Evolutionary conservation across 2,888 invertebrate genomes (phyloP).

Genomic region (Globia sparganii): DNA sequence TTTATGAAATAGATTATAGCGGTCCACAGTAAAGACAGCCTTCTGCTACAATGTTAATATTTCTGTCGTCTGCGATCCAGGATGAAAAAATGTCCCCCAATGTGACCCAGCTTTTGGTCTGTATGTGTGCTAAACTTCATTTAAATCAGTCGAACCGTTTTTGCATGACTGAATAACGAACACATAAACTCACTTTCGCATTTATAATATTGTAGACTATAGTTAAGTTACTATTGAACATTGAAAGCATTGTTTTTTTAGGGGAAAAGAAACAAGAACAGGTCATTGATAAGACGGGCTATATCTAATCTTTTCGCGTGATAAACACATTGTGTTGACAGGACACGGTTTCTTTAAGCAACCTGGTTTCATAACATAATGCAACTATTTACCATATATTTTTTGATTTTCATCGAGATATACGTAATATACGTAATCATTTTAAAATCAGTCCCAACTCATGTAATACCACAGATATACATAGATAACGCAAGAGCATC

Average conservation of each 20-base stretch:
- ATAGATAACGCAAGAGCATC: too few relatives aligned
- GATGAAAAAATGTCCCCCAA: too few relatives aligned
- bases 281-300: constrained; percentile 49
- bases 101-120: too few relatives aligned
- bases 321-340: constrained; percentile 39
- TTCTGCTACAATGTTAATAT: not conserved
- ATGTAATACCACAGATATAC: too few relatives aligned
- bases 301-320: constrained; percentile 46
- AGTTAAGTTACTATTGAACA: not conserved
- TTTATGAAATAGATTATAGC: not conserved
- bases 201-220: too few relatives aligned
- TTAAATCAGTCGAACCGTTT: too few relatives aligned
- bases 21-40: not conserved
- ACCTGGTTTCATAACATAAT: constrained; percentile 21
- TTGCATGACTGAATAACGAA: too few relatives aligned
- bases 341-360: constrained; percentile 14
- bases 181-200: too few relatives aligned
- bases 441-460: too few relatives aligned
- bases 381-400: not conserved
- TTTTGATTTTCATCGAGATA: too few relatives aligned
- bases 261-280: constrained; percentile 15
- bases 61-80: not conserved
- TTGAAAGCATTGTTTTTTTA: not conserved
- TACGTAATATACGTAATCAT: too few relatives aligned
- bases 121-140: too few relatives aligned